These are phyloP conservation scores for Macrostomum lignano DNA, from an alignment of 1,140 invertebrate species.

Conservation along the genomic window DNA sequence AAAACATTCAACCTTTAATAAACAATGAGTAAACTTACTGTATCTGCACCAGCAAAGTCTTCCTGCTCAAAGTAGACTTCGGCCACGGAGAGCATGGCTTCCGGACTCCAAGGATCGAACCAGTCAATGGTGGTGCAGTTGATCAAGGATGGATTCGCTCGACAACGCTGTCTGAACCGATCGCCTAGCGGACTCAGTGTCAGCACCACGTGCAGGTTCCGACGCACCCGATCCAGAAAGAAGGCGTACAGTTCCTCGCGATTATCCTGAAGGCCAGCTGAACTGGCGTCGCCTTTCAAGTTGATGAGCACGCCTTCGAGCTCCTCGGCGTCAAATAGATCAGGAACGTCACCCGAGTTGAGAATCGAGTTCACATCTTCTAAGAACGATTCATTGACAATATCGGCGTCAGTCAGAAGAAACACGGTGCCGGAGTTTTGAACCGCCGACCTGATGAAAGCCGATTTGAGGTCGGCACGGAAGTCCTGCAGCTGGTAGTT, in stretches of 20 bases:
- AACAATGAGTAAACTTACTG: too few relatives aligned
- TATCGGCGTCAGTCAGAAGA: conserved; percentile 26
- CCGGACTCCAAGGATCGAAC: conserved; percentile 23
- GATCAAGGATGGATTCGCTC: conserved; percentile 25
- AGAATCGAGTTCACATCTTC: conserved; percentile 27
- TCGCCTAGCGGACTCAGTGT: conserved; percentile 31
- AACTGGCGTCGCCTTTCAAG: conserved; percentile 16
- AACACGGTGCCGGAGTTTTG: conserved; percentile 20
- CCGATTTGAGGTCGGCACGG: conserved; percentile 42
- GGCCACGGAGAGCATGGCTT: conserved; percentile 38
- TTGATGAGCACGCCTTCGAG: conserved; percentile 23
- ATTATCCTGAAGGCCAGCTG: conserved; percentile 19
- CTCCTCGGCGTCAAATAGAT: conserved; percentile 26
- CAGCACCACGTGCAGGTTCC: conserved; percentile 23
- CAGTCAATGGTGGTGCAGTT: conserved; percentile 28
- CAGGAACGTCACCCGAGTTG: conserved; percentile 25
- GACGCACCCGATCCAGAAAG: conserved; percentile 25
- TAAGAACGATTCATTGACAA: conserved; percentile 28
- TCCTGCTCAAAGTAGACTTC: too few relatives aligned
- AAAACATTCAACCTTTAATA: too few relatives aligned
- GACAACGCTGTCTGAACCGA: conserved; percentile 35
- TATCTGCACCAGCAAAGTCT: too few relatives aligned
- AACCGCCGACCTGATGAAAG: conserved; percentile 30
- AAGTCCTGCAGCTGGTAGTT: conserved; percentile 46
- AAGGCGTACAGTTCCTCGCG: conserved; percentile 17